A percentile compares a stretch with the other conserved stretches of the same genome.
Conservation (phyloP, 2,888 invertebrate genomes). For the Candidula unifasciata region DNA sequence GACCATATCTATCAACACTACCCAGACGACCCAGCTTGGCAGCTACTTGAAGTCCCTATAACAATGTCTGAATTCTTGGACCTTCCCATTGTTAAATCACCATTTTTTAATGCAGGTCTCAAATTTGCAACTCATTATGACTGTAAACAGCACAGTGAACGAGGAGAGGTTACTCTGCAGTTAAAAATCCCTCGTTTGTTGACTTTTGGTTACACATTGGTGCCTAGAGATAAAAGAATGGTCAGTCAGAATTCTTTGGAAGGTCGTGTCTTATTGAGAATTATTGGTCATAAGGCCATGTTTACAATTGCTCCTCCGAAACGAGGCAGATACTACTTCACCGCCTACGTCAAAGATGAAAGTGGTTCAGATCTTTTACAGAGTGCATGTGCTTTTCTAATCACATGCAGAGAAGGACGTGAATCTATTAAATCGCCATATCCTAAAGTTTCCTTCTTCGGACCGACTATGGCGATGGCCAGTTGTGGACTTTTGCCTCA, state of each 20-base stretch:
- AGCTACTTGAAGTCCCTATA: slow-evolving; percentile 78
- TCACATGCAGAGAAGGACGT: slow-evolving; percentile 69
- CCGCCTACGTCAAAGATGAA: slow-evolving; percentile 75
- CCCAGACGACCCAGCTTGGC: slow-evolving; percentile 78
- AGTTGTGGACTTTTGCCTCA: slow-evolving; percentile 65
- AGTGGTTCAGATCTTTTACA: slow-evolving; percentile 75
- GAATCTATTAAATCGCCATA: slow-evolving; percentile 68
- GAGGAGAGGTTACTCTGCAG: slow-evolving; percentile 71
- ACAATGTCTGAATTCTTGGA: slow-evolving; percentile 78
- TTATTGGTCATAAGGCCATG: slow-evolving; percentile 71
- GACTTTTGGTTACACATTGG: slow-evolving; percentile 73
- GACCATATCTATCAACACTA: slow-evolving; percentile 77
- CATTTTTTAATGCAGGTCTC: slow-evolving; percentile 78
- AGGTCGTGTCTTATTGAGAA: slow-evolving; percentile 70
- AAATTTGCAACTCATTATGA: slow-evolving; percentile 71
- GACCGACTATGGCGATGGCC: slow-evolving; percentile 68
- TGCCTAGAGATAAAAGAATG: slow-evolving; percentile 66
- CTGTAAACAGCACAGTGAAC: slow-evolving; percentile 71
- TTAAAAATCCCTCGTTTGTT: slow-evolving; percentile 69
- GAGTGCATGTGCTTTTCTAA: slow-evolving; percentile 74
- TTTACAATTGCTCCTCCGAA: slow-evolving; percentile 78
- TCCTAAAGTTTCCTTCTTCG: slow-evolving; percentile 71
- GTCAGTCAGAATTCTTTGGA: slow-evolving; percentile 64
- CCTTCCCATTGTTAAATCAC: slow-evolving; percentile 79
- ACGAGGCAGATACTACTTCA: slow-evolving; percentile 78